These are phyloP conservation scores for Gnathonemus echidnorhynchus DNA, from an alignment of 2,113 vertebrate species.

Conservation along the genomic window DNA sequence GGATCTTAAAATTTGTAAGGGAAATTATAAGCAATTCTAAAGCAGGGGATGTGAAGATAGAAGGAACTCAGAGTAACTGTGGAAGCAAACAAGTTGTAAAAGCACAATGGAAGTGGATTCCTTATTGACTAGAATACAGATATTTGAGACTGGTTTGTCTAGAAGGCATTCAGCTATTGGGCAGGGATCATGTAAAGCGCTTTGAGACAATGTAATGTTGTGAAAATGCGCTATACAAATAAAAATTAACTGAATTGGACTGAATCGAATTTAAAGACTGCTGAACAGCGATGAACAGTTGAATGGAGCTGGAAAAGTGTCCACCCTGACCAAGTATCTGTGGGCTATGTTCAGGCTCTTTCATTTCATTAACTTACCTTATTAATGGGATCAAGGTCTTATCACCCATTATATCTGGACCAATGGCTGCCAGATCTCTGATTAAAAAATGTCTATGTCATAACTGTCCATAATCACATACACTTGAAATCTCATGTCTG, in stretches of 20 bases:
- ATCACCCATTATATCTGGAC: neutral
- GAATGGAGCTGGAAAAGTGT: neutral
- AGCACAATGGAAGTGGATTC: neutral
- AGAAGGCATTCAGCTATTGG: neutral
- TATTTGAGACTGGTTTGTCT: neutral
- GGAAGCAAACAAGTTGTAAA: neutral
- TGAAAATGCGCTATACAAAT: neutral
- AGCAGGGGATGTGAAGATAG: no score
- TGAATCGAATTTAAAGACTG: neutral
- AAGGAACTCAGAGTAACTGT: no score
- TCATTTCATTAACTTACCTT: neutral
- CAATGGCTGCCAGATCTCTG: neutral
- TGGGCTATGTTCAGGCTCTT: neutral
- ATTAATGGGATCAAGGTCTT: neutral
- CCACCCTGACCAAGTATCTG: neutral
- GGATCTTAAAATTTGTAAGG: no score
- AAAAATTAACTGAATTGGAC: neutral
- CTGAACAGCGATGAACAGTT: neutral
- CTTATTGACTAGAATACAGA: neutral
- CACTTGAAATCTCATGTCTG: neutral
- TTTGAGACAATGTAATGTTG: neutral
- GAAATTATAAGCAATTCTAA: no score
- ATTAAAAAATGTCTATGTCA: neutral
- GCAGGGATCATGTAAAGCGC: neutral
- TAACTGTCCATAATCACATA: neutral